phyloP scores from a whole-genome alignment of 1,140 invertebrate genomes.

The Drosophila saltans region DNA sequence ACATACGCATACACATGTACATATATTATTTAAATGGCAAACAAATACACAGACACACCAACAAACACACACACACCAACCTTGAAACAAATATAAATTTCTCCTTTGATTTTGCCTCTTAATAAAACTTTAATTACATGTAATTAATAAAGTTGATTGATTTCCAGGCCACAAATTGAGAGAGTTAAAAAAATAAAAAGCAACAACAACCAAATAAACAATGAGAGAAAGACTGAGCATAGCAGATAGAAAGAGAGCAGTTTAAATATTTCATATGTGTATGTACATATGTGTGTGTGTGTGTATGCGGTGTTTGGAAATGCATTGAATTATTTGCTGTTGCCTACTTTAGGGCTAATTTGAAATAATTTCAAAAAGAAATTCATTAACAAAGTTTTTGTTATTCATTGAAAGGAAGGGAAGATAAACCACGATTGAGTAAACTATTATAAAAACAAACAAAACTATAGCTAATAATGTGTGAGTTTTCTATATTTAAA shows the following conservation, averaged over 20 bases:
- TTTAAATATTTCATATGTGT: background rate
- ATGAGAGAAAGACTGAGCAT: background rate
- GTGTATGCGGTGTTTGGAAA: background rate
- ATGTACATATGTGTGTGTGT: background rate
- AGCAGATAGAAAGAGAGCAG: background rate
- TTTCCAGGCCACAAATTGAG: constrained; percentile 45
- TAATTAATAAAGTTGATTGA: constrained; percentile 77
- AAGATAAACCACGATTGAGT: too few species aligned
- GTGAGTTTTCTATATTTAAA: too few species aligned
- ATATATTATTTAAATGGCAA: constrained; percentile 61
- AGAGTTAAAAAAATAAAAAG: background rate
- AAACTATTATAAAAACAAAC: too few species aligned
- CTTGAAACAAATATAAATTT: constrained; percentile 61
- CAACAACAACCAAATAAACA: too few species aligned
- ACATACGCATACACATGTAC: constrained; percentile 35
- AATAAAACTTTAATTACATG: constrained; percentile 79
- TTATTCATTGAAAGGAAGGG: too few species aligned
- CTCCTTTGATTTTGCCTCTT: constrained; percentile 43
- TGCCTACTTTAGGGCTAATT: constrained; percentile 1
- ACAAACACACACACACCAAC: constrained; percentile 45
- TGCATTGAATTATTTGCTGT: background rate
- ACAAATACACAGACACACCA: constrained; percentile 69
- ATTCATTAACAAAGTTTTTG: too few species aligned
- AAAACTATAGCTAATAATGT: too few species aligned
- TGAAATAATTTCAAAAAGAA: too few species aligned